Base-by-base conservation (phyloP, 2,113 vertebrate genomes). In the Phrynosoma platyrhinos region DNA sequence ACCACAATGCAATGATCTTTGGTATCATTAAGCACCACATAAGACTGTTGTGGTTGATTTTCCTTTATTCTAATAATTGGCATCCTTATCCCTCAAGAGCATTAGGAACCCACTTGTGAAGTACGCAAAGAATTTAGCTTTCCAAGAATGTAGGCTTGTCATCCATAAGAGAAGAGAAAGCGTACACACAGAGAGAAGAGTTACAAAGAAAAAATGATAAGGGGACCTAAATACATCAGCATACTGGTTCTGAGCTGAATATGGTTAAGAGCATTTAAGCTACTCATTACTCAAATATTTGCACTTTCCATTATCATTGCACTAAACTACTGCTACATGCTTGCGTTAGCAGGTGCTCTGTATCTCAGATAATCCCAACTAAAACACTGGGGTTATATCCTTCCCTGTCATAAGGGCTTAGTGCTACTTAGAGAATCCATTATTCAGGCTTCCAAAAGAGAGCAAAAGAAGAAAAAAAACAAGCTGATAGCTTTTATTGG, bases 281-380 rank as follows among this genome's bases (percentile, higher is more conserved):
- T 88, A 78, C 47, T 68, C 80, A 77, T 88, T 68, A 55, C 74
- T 78, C 74, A 88, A 88, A 88, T 88, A 88, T 83, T 83, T 88
- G 80, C 42, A 40, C 72, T 82, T 66, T 77, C 42, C 42, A 68
- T 83, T 58, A 87, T 52, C 58, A 32, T 18, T 76, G 40, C 72
- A 69, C 30, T 76, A 83, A 87, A 77, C 20, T 64, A 53, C 81
- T 27, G 6, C 42, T 78, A 27, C 32, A 53, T 69, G 72, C 58
- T 83, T 88, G 80, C 9, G 10, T 88, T 88, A 88, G 80, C n/a
- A 88, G 81, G 87, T 88, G 80, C 72, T 52, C 80, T 16, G 25
- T 83, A 69, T 68, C 64, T 83, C 79, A 52, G 80, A 88, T 88
- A 88, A 88, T 83, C 62, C 87, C 72, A 77, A 83, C 40, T 68